Evolutionary conservation across 2,113 vertebrate genomes (phyloP), one percentile per base, ranked within the genome.

Genomic region (Nicator chloris): DNA sequence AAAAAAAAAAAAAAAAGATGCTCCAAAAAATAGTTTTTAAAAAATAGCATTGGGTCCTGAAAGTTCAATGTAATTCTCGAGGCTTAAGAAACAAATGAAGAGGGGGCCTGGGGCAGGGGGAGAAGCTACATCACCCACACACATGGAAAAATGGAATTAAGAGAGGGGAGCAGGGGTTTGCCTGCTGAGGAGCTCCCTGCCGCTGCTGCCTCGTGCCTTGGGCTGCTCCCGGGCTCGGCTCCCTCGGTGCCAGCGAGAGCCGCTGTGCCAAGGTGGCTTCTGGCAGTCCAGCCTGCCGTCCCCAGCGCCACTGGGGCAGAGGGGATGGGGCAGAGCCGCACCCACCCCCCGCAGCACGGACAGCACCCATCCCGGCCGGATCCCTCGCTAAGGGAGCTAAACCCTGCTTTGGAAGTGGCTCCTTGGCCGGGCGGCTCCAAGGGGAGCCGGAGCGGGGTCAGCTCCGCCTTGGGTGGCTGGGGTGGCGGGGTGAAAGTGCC

Each of bases 11-110:
- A 69, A 20, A 59, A 31, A 73, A 61, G 4, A 80, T 0, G 37
- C 72, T 91, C 76, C 35, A 30, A 89, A 78, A 69, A 44, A 21
- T 31, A 19, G 2, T 8, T 64, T 47, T 31, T 1, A 6, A 51
- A 78, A 88, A 90, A 54, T n/a, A 89, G 54, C 53, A 56, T 45
- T 76, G 84, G 75, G 88, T 96, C 93, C 83, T 94, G 90, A 95
- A 96, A 86, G 39, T 75, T 94, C 72, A 86, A 17, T 16, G 5
- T 59, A 80, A 89, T 93, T 89, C 60, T 90, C 42, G 30, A 94
- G 89, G 92, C 90, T 81, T 95, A 93, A 86, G 75, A 82, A 90
- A 73, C 37, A 86, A 93, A 77, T 22, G 40, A 73, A 31, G 51
- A 60, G 23, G 39, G 44, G 37, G 39, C 16, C 51, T 70, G 33